phyloP scores from a whole-genome alignment of 2,797 vertebrate species.

The Discoglossus pictus region DNA sequence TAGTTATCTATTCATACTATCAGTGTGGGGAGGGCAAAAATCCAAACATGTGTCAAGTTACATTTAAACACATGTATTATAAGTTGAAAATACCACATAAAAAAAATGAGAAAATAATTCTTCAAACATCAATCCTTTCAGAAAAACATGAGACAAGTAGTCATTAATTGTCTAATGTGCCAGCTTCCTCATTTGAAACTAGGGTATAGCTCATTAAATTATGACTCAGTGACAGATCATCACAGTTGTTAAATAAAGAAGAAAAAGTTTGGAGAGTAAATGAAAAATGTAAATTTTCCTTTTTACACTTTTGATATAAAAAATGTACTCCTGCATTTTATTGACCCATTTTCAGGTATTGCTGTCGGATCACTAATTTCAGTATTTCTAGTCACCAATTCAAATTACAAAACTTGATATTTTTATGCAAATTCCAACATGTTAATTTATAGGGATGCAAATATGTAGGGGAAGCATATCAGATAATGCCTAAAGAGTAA shows the following conservation, averaged over 20 bases:
- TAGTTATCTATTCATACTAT: slow-evolving; percentile 15
- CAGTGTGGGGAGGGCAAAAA: not conserved
- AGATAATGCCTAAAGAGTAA: too few species aligned
- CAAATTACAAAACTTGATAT: too few species aligned
- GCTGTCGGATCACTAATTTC: too few species aligned
- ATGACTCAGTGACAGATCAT: slow-evolving; percentile 54
- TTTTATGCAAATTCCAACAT: too few species aligned
- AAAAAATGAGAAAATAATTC: slow-evolving; percentile 28
- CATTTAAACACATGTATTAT: slow-evolving; percentile 14
- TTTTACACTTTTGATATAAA: too few species aligned
- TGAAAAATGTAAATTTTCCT: not conserved
- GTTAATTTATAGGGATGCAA: too few species aligned
- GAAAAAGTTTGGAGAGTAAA: slow-evolving; percentile 3
- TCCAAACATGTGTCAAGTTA: slow-evolving; percentile 18
- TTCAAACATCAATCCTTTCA: slow-evolving; percentile 42
- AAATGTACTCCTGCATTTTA: too few species aligned
- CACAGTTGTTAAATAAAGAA: slow-evolving; percentile 28
- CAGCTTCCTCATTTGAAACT: slow-evolving; percentile 49
- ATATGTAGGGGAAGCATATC: too few species aligned
- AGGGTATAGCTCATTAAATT: slow-evolving; percentile 47
- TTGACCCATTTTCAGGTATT: too few species aligned
- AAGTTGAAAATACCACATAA: slow-evolving; percentile 29
- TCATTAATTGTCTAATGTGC: slow-evolving; percentile 45
- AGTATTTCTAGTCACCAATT: too few species aligned
- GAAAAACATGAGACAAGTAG: slow-evolving; percentile 39